Evolutionary conservation across 2,888 invertebrate species (phyloP).

Genomic region (Philhelius pedissequus): DNA sequence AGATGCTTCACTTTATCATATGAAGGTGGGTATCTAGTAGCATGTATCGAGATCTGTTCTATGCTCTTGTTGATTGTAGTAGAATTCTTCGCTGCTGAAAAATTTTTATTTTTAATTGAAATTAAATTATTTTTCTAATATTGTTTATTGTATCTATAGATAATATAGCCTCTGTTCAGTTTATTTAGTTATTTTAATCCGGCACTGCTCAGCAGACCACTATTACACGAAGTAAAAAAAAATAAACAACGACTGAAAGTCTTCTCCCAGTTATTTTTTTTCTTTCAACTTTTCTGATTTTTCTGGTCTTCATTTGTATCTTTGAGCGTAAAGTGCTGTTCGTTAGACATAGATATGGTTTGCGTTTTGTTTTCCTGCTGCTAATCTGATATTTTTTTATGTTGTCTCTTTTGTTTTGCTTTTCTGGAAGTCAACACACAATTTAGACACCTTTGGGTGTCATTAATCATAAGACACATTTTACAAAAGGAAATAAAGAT

Average conservation of each 20-base stretch:
- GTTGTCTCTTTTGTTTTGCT: neutral
- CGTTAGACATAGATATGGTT: neutral
- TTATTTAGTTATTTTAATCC: neutral
- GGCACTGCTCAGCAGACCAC: neutral
- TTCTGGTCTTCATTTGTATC: slow-evolving; percentile 3
- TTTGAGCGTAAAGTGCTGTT: neutral
- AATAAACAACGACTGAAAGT: neutral
- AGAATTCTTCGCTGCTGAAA: too few species aligned
- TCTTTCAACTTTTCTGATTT: neutral
- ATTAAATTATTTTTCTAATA: too few species aligned
- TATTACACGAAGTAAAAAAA: neutral
- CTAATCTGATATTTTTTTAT: neutral
- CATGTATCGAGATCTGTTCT: too few species aligned
- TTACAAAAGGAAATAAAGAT: slow-evolving; percentile 17
- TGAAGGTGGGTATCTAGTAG: too few species aligned
- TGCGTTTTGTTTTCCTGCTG: neutral
- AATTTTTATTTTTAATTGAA: too few species aligned
- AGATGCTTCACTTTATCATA: too few species aligned
- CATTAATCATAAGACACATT: slow-evolving; percentile 43
- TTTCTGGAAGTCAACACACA: neutral
- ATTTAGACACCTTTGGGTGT: slow-evolving; percentile 30
- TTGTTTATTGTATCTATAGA: too few species aligned
- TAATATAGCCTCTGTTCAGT: too few species aligned
- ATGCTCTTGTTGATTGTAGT: too few species aligned
- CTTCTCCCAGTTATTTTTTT: neutral